Base-by-base conservation (phyloP, 2,797 vertebrate species). In the Hippoglossus hippoglossus region DNA sequence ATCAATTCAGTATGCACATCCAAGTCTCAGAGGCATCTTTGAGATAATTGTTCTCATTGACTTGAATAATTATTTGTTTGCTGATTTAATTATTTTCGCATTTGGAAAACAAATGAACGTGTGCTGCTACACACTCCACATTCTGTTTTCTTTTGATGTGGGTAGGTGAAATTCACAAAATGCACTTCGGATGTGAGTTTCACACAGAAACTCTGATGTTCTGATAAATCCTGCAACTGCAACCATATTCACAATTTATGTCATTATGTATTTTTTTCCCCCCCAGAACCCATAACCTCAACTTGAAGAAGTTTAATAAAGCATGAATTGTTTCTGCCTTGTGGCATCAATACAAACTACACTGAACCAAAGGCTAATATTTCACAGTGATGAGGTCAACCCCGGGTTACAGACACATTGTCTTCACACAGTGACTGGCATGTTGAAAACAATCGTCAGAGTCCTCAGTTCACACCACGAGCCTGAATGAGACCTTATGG, bases 41-140 rank as follows among this genome's bases (percentile, higher is more conserved):
- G 89, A 94, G 92, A 88, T 95, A 95, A 95, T 95, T 94, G 94
- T 95, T 95, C 93, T 93, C 93, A 94, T 93, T 95, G 94, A 95
- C 94, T 95, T 93, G 91, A 94, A 94, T 95, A 95, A 95, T 95
- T 94, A 95, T 95, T 95, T 95, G 94, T 95, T 95, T 95, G 93
- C 92, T 83, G 92, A 93, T 95, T 94, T 94, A 95, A 95, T 95
- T 94, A 94, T 94, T 94, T 91, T 93, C 87, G 72, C 90, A 94
- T 95, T 93, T 93, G 82, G 90, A 94, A 94, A 94, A 94, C 89
- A 93, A 93, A 91, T 91, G 84, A 93, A 88, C 57, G 55, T 73
- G 73, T 75, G 81, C 75, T 49, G 72, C 53, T 70, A 67, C 67
- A 80, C 52, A 67, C 58, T 74, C 52, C 53, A 41, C 36, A 66